Base-by-base conservation (phyloP, 1,140 invertebrate species). In the Holotrichia oblita region DNA sequence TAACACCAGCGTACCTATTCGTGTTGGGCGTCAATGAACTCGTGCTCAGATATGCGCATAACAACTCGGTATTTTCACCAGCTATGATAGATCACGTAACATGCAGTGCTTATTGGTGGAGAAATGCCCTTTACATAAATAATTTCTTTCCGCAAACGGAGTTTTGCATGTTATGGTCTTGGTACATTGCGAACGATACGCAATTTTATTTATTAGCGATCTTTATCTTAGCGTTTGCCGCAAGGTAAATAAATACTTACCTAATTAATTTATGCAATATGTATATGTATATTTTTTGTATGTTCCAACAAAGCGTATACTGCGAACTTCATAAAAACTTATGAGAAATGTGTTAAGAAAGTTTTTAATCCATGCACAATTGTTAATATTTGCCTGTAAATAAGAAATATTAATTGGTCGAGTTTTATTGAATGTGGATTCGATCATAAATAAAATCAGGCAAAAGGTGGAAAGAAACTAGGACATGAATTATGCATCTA, bases 151-250 rank as follows among this genome's bases (percentile, higher is more conserved):
- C 94, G 0, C 91, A 92, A 80, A 89, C 87, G 2, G 94, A 96
- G 85, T 93, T 95, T 91, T 96, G 94, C 84, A 95, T 95, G 94
- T 89, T 95, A 61, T 96, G 94, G 94, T 94, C 93, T 78, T 96
- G 94, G 94, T 98, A 97, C 84, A 95, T 97, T 91, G 93, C 94
- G 9, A 95, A 97, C 81, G 95, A 98, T 82, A 98, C 97, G 81
- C 96, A 97, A 85, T 95, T 96, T 84, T 95, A 94, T 85, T 89
- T 94, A 3, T 89, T 95, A 77, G 93, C 93, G 8, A 91, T 93
- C 44, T 86, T 95, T 73, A 84, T 95, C 6, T 87, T 96, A 42
- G 86, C 94, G 2, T 87, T 95, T n/a, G 94, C 93, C 61, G 90
- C 92, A n/a, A 93, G 91, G 91, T 95, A 89, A 76, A 17, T 55